These are phyloP conservation scores for Hippocampus zosterae DNA, from an alignment of 2,113 vertebrate genomes.

Conservation along the genomic window DNA sequence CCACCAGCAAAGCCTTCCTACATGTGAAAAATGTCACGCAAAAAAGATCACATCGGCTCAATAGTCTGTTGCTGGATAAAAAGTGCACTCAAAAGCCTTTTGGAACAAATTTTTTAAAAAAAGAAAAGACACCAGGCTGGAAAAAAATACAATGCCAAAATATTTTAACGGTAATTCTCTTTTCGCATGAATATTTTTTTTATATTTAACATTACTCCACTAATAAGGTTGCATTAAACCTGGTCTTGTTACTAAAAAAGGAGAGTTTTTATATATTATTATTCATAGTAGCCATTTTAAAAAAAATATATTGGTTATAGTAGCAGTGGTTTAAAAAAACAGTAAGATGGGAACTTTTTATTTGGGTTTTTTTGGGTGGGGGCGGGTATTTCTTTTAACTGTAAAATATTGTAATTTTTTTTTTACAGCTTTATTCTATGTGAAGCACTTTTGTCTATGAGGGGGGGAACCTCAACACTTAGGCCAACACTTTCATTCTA, in stretches of 20 bases:
- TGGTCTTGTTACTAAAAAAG: too few relatives aligned
- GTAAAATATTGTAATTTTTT: neutral
- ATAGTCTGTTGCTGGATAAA: neutral
- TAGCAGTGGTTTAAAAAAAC: too few relatives aligned
- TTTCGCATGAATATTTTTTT: neutral
- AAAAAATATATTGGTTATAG: too few relatives aligned
- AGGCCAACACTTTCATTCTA: neutral
- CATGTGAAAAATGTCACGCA: neutral
- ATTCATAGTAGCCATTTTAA: too few relatives aligned
- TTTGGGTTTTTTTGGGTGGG: neutral
- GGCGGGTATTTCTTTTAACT: neutral
- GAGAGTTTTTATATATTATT: too few relatives aligned
- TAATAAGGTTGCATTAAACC: too few relatives aligned
- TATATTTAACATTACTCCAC: neutral
- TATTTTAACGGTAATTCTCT: neutral
- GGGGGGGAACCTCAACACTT: neutral
- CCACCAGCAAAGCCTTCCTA: neutral
- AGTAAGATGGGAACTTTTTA: too few relatives aligned
- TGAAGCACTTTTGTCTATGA: too few relatives aligned
- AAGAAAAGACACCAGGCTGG: neutral
- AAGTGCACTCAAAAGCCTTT: neutral
- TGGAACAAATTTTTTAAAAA: neutral
- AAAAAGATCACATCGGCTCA: neutral
- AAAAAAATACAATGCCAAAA: too few relatives aligned
- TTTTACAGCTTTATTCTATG: neutral